Conservation (phyloP, 2,113 vertebrate genomes). For the Pelusios castaneus region DNA sequence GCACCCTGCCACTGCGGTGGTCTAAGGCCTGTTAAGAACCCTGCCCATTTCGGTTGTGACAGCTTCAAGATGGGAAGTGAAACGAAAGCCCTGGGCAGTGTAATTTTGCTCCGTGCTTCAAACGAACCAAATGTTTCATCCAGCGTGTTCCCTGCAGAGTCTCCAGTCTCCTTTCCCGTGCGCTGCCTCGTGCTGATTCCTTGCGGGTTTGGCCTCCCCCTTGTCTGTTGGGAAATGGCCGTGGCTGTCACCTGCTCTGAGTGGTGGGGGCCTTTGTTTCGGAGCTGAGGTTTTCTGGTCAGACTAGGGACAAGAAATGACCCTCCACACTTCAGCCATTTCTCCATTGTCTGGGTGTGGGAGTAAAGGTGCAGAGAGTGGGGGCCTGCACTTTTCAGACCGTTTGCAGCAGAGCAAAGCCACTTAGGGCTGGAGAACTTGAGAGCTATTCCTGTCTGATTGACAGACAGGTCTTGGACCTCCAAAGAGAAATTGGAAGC, state of each 20-base stretch:
- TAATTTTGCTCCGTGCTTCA: conserved; percentile 14
- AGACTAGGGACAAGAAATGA: not conserved
- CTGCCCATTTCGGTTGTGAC: not conserved
- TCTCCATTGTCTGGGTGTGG: not conserved
- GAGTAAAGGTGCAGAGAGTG: not conserved
- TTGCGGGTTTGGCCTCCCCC: conserved; percentile 10
- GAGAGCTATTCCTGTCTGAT: not conserved
- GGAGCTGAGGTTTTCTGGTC: not conserved
- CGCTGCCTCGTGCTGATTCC: not conserved
- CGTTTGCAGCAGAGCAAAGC: not conserved
- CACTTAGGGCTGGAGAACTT: not conserved
- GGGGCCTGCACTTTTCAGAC: not conserved
- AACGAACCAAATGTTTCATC: not conserved
- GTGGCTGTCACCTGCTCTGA: not conserved
- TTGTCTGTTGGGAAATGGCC: not conserved
- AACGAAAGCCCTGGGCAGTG: not conserved
- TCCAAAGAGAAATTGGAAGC: not conserved
- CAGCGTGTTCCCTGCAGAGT: conserved; percentile 25
- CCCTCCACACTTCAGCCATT: not conserved
- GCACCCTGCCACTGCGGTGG: not conserved
- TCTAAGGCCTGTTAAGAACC: not conserved
- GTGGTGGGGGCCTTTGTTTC: not conserved
- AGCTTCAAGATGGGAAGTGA: not conserved
- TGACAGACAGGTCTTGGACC: not conserved
- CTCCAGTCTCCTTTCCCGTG: not conserved